phyloP scores from a whole-genome alignment of 2,888 invertebrate genomes.

The Platycnemis pennipes region DNA sequence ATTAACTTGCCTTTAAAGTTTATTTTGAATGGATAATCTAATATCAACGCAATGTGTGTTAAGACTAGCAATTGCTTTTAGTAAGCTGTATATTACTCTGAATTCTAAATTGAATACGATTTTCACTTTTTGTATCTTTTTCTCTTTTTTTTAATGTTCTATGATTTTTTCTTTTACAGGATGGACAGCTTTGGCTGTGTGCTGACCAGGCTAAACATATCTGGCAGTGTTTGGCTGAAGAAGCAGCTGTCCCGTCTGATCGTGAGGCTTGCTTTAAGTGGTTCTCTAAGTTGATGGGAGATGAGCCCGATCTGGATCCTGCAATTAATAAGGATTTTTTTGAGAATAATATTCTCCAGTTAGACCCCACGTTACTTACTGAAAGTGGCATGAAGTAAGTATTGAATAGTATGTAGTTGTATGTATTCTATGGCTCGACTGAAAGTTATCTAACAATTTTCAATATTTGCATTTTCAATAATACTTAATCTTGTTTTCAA shows the following conservation, averaged over 20 bases:
- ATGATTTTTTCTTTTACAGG: constrained; percentile 79
- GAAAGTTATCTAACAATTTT: neutral
- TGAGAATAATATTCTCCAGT: constrained; percentile 94
- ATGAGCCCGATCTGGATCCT: constrained; percentile 97
- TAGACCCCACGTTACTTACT: constrained; percentile 94
- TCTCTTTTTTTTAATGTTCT: too few relatives aligned
- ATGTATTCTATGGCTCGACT: neutral
- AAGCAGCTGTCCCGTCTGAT: constrained; percentile 94
- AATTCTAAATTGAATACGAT: too few relatives aligned
- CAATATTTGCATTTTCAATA: constrained; percentile 57
- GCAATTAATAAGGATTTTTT: constrained; percentile 98
- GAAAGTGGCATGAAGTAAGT: constrained; percentile 96
- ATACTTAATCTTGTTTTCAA: constrained; percentile 73
- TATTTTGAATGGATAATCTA: too few relatives aligned
- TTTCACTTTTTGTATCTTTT: too few relatives aligned
- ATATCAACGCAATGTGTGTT: too few relatives aligned
- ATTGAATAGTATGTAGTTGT: constrained; percentile 69
- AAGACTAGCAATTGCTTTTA: too few relatives aligned
- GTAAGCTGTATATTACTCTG: too few relatives aligned
- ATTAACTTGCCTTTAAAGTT: too few relatives aligned
- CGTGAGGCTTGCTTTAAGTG: constrained; percentile 98
- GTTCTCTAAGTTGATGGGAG: constrained; percentile 98
- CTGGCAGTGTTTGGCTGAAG: constrained; percentile 97
- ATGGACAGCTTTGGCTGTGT: constrained; percentile 97
- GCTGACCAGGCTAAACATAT: constrained; percentile 98